Base-by-base conservation (phyloP, 2,113 vertebrate species). In the Cairina moschata region DNA sequence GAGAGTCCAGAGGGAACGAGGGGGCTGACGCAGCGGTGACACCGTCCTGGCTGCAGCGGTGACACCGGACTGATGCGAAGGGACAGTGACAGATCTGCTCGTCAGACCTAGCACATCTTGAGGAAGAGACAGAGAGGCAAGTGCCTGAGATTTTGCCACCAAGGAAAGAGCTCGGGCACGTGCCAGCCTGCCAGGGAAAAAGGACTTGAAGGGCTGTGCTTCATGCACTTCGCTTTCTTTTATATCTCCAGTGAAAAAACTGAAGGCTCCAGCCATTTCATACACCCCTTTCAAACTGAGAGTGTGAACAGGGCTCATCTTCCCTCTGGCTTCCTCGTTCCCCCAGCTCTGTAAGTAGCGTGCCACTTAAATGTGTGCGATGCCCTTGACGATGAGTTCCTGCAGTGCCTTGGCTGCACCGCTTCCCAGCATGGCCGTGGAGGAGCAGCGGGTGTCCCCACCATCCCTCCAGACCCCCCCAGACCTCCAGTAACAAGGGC, bases 51-150 rank as follows among this genome's bases (percentile, higher is more conserved):
- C 54, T 55, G 54, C 54, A 55, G 28, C 9, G 54, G 54, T 55
- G 54, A 55, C 54, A 55, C 36, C 1, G 0, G 46, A 28, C 44
- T 78, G 65, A 20, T 63, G 25, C 31, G 25, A 54, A n/a, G n/a
- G 52, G 20, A 60, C 59, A 10, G 80, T 38, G 95, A 60, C 32
- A 60, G 54, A 65, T 83, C 71, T 29, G 44, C 44, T 77, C 11
- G 0, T 18, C 0, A 0, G 25, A 48, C 67, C 58, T 68, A 0
- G 0, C 50, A 9, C 1, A 0, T 67, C 66, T 77, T 13, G 15
- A 28, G 2, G 7, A 78, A 60, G 7, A 71, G 40, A 9, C 2
- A 4, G 38, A 32, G 40, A 60, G 28, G 48, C 23, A 36, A 42
- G 68, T 75, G 42, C 46, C 78, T 36, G 46, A 60, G 65, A 17